Base-by-base conservation (phyloP, 1,140 invertebrate genomes). In the Parasteatoda tepidariorum region DNA sequence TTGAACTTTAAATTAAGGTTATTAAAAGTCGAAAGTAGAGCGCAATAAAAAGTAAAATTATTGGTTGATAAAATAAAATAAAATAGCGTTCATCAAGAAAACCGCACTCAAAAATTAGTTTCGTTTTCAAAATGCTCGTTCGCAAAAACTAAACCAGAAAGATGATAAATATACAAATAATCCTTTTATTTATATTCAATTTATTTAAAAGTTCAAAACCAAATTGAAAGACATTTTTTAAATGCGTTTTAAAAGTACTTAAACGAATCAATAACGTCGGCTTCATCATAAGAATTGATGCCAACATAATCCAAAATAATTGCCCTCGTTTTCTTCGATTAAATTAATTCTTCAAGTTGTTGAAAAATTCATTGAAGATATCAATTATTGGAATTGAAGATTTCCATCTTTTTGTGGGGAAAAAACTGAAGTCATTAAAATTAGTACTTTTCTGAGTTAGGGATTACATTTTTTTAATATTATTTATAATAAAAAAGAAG, bases 341-440 rank as follows among this genome's bases (percentile, higher is more conserved):
- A 61, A 75, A 61, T 75, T 75, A 75, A 75, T 41, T 75, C 68
- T 75, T 34, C 57, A 61, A 34, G 22, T 38, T 31, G 5, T 30
- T 26, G 57, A 75, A 75, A 75, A 75, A 75, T 75, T 62, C 73
- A n/a, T 38, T 68, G 38, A 62, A 75, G 59, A 61, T 75, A 75
- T 75, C 73, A 75, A 75, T 75, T 75, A 75, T 75, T 57, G 61
- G 7, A n/a, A 31, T 26, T 26, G 22, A 28, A 61, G 57, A 61
- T 61, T 59, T 66, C 38, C 38, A 18, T 33, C 28, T 54, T 41
- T 18, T n/a, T 11, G 57, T 28, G 54, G 54, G 24, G n/a, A 75
- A 75, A 75, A 75, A 75, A 62, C 7, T 57, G 26, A 11, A 73
- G 18, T 41, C 38, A 66, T 78, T 66, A 54, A 78, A 78, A 66